Evolutionary conservation across 2,797 vertebrate genomes (phyloP).

Genomic region (Artibeus lituratus): DNA sequence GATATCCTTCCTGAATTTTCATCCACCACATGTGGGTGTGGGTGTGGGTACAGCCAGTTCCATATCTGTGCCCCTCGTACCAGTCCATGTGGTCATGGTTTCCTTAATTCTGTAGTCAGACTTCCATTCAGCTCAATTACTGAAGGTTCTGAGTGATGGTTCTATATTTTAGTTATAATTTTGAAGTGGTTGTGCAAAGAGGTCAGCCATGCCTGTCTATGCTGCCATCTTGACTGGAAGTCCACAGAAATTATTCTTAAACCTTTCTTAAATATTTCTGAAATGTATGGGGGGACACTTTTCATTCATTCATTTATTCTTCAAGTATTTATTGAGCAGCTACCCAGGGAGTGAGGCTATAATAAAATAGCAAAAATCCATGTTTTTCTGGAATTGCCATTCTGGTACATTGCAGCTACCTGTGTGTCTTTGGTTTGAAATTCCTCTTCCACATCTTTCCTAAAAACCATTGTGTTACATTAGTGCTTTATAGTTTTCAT

Average conservation of each 20-base stretch:
- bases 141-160: too few relatives aligned
- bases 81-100: too few relatives aligned
- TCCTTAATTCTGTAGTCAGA: too few relatives aligned
- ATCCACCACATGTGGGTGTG: too few relatives aligned
- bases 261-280: conserved; percentile 14
- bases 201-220: too few relatives aligned
- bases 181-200: too few relatives aligned
- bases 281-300: not conserved
- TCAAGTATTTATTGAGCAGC: not conserved
- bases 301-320: not conserved
- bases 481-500: conserved; percentile 37
- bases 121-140: too few relatives aligned
- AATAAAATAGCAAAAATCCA: not conserved
- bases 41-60: too few relatives aligned
- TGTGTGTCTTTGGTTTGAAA: conserved; percentile 24
- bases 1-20: too few relatives aligned
- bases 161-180: too few relatives aligned
- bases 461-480: not conserved
- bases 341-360: not conserved
- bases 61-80: too few relatives aligned
- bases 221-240: too few relatives aligned
- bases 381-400: not conserved
- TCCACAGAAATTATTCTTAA: not conserved
- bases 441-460: not conserved
- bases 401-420: not conserved